Evolutionary conservation across 2,888 invertebrate species (phyloP).

Genomic region (Chrysina gloriosa): DNA sequence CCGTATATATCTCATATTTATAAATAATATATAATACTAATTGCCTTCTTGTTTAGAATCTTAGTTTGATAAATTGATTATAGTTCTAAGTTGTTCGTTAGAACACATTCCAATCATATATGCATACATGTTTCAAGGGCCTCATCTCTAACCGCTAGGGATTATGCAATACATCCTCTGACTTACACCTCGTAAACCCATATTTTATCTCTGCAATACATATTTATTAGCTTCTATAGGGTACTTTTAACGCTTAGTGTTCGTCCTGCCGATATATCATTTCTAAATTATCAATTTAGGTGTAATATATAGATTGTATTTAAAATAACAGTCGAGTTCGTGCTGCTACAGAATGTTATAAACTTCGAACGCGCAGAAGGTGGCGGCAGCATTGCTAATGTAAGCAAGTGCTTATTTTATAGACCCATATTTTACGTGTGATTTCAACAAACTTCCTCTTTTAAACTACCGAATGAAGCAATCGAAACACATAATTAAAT

Average conservation of each 20-base stretch:
- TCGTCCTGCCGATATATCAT: not conserved
- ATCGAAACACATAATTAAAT: constrained; percentile 34
- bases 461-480: constrained; percentile 26
- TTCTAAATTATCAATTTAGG: constrained; percentile 15
- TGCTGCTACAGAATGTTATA: not conserved
- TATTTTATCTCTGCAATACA: not conserved
- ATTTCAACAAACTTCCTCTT: constrained; percentile 36
- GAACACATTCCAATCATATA: too few relatives aligned
- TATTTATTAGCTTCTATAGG: not conserved
- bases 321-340: not conserved
- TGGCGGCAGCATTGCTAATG: not conserved
- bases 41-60: too few relatives aligned
- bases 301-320: constrained; percentile 16
- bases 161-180: not conserved
- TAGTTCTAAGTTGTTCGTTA: too few relatives aligned
- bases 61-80: too few relatives aligned
- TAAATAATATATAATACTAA: too few relatives aligned
- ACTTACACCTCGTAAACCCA: not conserved
- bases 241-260: not conserved
- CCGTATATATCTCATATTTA: too few relatives aligned
- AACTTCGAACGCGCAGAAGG: constrained; percentile 1
- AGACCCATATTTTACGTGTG: constrained; percentile 27
- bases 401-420: constrained; percentile 34
- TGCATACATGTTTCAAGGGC: too few relatives aligned
- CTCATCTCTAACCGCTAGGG: not conserved